Conservation (phyloP, 2,797 vertebrate genomes). For the Bradypodion pumilum region DNA sequence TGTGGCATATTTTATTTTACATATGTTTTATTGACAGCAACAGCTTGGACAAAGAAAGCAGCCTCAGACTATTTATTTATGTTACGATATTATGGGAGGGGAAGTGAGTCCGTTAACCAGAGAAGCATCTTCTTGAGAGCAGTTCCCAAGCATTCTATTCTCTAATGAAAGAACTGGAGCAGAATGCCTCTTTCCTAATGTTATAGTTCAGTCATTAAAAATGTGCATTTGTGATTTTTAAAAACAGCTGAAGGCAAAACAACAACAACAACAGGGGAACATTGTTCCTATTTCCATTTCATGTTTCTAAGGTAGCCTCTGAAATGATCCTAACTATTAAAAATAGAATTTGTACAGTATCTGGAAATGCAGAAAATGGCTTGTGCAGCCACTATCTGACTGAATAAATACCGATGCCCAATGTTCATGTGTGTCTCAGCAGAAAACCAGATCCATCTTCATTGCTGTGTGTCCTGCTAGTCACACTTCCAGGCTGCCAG, state of each 20-base stretch:
- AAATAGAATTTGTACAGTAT: constrained; percentile 21
- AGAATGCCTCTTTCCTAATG: constrained; percentile 65
- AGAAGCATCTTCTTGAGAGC: constrained; percentile 55
- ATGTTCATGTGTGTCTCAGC: neutral
- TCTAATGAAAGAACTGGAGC: constrained; percentile 62
- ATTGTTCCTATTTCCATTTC: constrained; percentile 44
- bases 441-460: neutral
- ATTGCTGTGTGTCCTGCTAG: neutral
- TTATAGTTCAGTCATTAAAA: constrained; percentile 71
- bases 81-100: neutral
- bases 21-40: too few relatives aligned
- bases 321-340: constrained; percentile 44
- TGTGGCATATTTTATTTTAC: constrained; percentile 16
- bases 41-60: constrained; percentile 31
- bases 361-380: neutral
- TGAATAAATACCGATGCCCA: neutral
- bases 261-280: constrained; percentile 31
- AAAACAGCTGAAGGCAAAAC: constrained; percentile 67
- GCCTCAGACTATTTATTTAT: constrained; percentile 39
- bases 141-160: constrained; percentile 53
- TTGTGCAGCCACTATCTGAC: neutral
- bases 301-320: constrained; percentile 36
- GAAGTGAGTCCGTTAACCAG: constrained; percentile 34
- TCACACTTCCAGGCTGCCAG: too few relatives aligned
- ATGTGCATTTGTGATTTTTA: constrained; percentile 69